Conservation (phyloP, 2,113 vertebrate genomes). For the Macaca mulatta region DNA sequence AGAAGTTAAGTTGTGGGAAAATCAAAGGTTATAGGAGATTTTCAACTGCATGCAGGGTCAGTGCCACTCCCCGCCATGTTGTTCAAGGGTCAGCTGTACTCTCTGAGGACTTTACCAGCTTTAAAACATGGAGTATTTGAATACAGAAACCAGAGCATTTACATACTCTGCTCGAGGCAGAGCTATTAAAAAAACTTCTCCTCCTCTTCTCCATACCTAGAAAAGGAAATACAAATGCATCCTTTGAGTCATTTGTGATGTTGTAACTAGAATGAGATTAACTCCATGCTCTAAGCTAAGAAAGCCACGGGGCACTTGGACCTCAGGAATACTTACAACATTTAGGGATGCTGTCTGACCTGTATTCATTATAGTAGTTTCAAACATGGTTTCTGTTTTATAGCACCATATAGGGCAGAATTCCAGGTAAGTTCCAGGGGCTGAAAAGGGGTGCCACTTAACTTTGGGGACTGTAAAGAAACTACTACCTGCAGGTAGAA, state of each 20-base stretch:
- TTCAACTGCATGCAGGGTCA: not conserved
- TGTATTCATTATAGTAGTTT: not conserved
- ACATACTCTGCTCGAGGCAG: not conserved
- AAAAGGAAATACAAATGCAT: not conserved
- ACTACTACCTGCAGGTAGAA: constrained; percentile 34
- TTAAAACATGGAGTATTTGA: not conserved
- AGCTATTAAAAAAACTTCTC: not conserved
- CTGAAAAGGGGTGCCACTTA: not conserved
- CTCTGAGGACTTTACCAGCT: not conserved
- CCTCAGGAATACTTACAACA: not conserved
- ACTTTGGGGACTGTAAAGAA: not conserved
- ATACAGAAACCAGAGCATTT: not conserved
- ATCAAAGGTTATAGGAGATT: not conserved
- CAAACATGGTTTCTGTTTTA: not conserved
- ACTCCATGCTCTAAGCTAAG: not conserved
- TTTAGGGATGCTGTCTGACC: not conserved
- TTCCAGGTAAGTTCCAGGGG: not conserved
- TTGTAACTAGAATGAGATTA: not conserved
- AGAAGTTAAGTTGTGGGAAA: not conserved
- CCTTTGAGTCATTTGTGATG: not conserved
- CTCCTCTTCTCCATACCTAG: not conserved
- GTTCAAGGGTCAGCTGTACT: not conserved
- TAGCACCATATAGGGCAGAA: not conserved
- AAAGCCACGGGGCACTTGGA: not conserved
- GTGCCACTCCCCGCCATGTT: not conserved